These are phyloP conservation scores for Frankliniella intonsa DNA, from an alignment of 2,888 invertebrate species.

Conservation along the genomic window DNA sequence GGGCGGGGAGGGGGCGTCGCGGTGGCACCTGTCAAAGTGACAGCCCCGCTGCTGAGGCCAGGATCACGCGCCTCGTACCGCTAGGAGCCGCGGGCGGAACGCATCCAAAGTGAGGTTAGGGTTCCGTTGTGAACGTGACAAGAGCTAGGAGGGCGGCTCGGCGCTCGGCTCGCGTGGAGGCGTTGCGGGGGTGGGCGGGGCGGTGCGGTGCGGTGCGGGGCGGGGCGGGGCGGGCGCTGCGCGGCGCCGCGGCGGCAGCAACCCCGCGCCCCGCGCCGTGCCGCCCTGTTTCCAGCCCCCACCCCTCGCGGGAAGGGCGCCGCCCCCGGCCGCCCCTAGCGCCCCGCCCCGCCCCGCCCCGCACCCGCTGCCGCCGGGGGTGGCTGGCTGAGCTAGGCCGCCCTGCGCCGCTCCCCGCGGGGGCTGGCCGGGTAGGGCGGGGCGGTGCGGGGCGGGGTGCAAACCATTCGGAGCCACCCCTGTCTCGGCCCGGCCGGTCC, in stretches of 20 bases:
- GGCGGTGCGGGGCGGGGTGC: slow-evolving; percentile 34
- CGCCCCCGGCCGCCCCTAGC: not conserved
- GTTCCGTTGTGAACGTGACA: not conserved
- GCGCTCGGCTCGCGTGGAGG: too few relatives aligned
- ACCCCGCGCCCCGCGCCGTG: not conserved
- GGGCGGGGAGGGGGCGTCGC: not conserved
- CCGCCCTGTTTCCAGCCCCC: not conserved
- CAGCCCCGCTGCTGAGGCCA: not conserved
- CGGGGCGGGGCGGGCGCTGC: not conserved
- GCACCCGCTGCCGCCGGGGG: not conserved
- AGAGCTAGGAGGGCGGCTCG: not conserved
- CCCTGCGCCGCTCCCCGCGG: slow-evolving; percentile 33
- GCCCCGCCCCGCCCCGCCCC: not conserved
- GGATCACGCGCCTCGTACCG: not conserved
- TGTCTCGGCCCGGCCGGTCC: too few relatives aligned
- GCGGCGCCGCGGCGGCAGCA: not conserved
- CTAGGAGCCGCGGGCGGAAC: not conserved
- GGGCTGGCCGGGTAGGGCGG: slow-evolving; percentile 39
- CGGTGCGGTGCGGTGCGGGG: not conserved
- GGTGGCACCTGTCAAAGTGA: slow-evolving; percentile 8
- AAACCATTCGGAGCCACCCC: too few relatives aligned
- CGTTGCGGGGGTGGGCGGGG: too few relatives aligned
- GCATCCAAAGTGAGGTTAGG: slow-evolving; percentile 3
- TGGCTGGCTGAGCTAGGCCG: not conserved
- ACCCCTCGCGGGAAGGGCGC: not conserved